A percentile compares a stretch with the other conserved stretches of the same genome.
phyloP scores from a whole-genome alignment of 1,140 invertebrate species.

The Diorhabda sublineata region DNA sequence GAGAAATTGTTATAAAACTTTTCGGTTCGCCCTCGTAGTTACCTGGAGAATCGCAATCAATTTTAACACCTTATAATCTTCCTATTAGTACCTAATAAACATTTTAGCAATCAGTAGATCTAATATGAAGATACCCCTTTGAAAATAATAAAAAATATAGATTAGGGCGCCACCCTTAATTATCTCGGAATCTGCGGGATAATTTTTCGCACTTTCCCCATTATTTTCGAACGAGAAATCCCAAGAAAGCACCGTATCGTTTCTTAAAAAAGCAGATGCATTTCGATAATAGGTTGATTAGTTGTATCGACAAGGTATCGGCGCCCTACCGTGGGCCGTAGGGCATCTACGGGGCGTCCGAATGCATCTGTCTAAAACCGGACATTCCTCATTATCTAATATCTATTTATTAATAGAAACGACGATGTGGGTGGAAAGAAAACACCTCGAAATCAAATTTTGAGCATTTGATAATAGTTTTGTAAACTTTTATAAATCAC shows the following conservation, averaged over 20 bases:
- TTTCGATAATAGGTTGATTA: neutral
- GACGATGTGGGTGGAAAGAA: neutral
- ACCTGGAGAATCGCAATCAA: no score
- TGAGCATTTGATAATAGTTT: no score
- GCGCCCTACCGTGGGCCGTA: no score
- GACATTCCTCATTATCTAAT: conserved; percentile 2
- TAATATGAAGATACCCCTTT: neutral
- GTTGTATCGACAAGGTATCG: conserved; percentile 1
- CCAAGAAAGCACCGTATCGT: conserved; percentile 1
- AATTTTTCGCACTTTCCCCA: conserved; percentile 2
- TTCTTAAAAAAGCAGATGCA: conserved; percentile 1
- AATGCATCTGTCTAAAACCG: neutral
- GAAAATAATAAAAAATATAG: neutral
- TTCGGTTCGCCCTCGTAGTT: no score
- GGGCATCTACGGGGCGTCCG: neutral
- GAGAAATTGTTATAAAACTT: no score
- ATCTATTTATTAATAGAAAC: neutral
- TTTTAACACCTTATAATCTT: no score
- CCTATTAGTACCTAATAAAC: neutral
- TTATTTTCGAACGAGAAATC: neutral
- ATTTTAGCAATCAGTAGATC: conserved; percentile 2
- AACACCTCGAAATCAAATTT: no score
- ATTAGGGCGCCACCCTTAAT: neutral
- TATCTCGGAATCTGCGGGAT: neutral
- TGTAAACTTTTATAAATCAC: no score